A percentile compares a stretch with the other conserved stretches of the same genome.
Conservation (phyloP, 2,113 vertebrate genomes). For the Hystrix brachyura region DNA sequence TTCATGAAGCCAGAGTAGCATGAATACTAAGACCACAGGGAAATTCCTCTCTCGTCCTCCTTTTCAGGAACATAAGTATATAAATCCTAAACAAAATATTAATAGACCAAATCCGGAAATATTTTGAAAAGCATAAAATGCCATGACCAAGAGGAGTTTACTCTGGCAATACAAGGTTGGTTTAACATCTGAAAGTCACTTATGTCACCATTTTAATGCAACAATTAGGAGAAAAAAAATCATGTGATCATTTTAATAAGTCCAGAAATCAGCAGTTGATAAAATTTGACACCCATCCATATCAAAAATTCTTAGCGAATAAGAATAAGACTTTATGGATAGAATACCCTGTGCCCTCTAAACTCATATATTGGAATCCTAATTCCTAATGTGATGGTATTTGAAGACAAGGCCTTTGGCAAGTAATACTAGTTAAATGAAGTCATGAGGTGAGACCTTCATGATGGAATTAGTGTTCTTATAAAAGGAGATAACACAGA, state of each 20-base stretch:
- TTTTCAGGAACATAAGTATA: not conserved
- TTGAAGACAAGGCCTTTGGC: not conserved
- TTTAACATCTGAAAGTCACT: slow-evolving; percentile 26
- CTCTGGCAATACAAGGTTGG: not conserved
- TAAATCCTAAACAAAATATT: not conserved
- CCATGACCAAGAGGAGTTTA: not conserved
- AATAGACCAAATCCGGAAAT: not conserved
- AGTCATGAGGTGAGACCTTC: not conserved
- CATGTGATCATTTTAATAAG: not conserved
- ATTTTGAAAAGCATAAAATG: not conserved
- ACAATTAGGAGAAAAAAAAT: not conserved
- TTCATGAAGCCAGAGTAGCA: not conserved
- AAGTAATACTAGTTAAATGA: not conserved
- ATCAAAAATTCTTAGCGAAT: not conserved
- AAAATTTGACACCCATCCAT: not conserved
- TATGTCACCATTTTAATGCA: not conserved
- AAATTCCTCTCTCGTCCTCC: not conserved
- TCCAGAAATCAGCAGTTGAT: not conserved
- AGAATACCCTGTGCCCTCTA: not conserved
- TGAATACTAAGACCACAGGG: not conserved
- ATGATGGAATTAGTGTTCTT: not conserved
- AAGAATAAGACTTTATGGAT: not conserved
- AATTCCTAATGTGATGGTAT: not conserved
- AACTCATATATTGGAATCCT: not conserved
- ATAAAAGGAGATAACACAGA: not conserved